Evolutionary conservation across 2,797 vertebrate genomes (phyloP).

Genomic region (Urosaurus nigricauda): DNA sequence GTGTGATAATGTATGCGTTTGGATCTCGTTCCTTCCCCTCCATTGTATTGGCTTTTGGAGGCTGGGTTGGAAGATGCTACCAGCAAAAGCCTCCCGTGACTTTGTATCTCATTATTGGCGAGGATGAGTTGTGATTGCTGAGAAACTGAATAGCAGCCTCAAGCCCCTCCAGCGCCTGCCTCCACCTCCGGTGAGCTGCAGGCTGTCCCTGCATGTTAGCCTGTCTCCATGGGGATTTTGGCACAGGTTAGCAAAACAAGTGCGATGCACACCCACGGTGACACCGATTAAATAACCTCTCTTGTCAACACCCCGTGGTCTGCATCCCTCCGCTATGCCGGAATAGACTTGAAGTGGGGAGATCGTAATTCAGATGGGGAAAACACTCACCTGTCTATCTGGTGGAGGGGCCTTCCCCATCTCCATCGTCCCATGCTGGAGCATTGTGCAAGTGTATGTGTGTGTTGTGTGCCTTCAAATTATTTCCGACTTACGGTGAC

Average conservation of each 20-base stretch:
- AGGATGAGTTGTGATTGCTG: background rate
- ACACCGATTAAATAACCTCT: conserved; percentile 16
- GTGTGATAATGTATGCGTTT: background rate
- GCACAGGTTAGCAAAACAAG: conserved; percentile 27
- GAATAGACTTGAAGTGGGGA: background rate
- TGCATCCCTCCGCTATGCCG: background rate
- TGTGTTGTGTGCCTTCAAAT: too few species aligned
- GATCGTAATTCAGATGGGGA: background rate
- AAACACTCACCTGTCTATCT: accelerated
- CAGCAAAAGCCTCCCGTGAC: background rate
- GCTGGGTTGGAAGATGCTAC: too few species aligned
- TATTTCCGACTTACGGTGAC: too few species aligned
- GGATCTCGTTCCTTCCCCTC: background rate
- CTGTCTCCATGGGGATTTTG: conserved; percentile 40
- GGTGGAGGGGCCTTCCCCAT: accelerated
- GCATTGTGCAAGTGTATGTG: background rate
- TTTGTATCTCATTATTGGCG: background rate
- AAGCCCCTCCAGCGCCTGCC: background rate
- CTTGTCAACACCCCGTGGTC: background rate
- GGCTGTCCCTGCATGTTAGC: conserved; percentile 24
- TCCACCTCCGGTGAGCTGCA: background rate
- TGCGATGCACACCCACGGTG: background rate
- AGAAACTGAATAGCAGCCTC: background rate
- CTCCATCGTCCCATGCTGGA: conserved; percentile 11
- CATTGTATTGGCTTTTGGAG: background rate